Evolutionary conservation across 2,113 vertebrate species (phyloP), one percentile per base, ranked within the genome.

Genomic region (Leucosticte australis): DNA sequence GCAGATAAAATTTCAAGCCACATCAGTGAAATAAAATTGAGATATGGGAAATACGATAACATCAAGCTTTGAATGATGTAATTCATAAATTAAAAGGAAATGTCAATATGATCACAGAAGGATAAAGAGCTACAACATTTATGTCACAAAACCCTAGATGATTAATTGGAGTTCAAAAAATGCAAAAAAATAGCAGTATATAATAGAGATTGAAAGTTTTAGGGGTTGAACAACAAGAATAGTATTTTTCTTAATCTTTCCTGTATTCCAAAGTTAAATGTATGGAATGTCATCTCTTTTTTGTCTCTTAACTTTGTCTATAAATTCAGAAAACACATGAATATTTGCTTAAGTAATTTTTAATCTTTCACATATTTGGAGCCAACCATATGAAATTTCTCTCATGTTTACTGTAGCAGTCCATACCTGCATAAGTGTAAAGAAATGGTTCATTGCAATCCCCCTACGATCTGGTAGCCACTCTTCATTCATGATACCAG

Each of bases 361-460:
- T 18, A 60, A 52, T 57, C 28, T 4, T 67, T 79, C 42, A 63
- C 10, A 77, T 56, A 74, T 63, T 71, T 44, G 15, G 18, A 91
- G 28, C 8, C 30, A 79, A 68, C 5, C 7, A 68, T 2, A 42
- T 3, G 10, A 85, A 90, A 85, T n/a, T 69, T 17, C 31, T 63
- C 41, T 70, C 21, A 31, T 7, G 27, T 4, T 26, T 67, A 83
- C 4, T 41, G 2, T 44, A 69, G 31, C 3, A 75, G 60, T 42
- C 23, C 90, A 79, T 96, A 99, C 99, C 99, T 99, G 99, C 96
- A 98, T 98, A 71, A 99, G 97, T 12, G 97, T 95, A 83, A 98
- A 98, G 96, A 98, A 99, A 94, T 99, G 97, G 94, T 99, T 99
- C 81, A 99, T 91, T 19, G 98, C 90, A 13, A 99, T 69, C 3